Evolutionary conservation across 2,888 invertebrate genomes (phyloP), one percentile per base, ranked within the genome.

Genomic region (Rhingia rostrata): DNA sequence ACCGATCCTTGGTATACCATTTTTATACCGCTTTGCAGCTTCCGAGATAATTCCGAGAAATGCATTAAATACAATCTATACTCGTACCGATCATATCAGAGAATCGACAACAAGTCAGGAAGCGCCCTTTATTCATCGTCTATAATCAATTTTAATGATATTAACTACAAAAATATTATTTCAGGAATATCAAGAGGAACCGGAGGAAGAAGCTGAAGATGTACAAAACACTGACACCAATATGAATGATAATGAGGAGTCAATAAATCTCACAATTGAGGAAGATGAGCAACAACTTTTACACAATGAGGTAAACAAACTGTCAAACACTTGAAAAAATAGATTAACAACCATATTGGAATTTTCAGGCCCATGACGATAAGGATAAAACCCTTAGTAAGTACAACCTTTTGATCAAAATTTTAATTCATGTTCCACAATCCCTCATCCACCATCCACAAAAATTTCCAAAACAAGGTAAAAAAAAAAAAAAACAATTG

Each of bases 281-380:
- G 96, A 96, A 91, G 96, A 96, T 90, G 96, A 96, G 87, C 94
- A 94, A 88, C 93, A 94, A 92, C 92, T 96, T 80, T 93, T 96
- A 78, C 95, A 94, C 90, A 95, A 95, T 91, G 95, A 96, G 94
- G 96, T 95, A 86, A 4, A 14, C 6, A 30, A 4, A 22, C 4
- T 14, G 10, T 43, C 12, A 30, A 43, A 37, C 6, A 2, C 12
- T 1, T 10, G 30, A 41, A 12, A 10, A 1, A 22, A 6, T 6
- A 45, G 2, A 22, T 32, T 9, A 1, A 61, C n/a, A 35, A 22
- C 41, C 14, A 51, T 33, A n/a, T 61, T 70, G 14, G 6, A 30
- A 12, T 54, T 87, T 6, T 10, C 63, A 91, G 91, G 91, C 90
- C 22, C 89, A 90, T 14, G 94, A 94, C 88, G 93, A 92, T 88